Conservation (phyloP, 2,797 vertebrate genomes). For the Phoxinus dragarum region DNA sequence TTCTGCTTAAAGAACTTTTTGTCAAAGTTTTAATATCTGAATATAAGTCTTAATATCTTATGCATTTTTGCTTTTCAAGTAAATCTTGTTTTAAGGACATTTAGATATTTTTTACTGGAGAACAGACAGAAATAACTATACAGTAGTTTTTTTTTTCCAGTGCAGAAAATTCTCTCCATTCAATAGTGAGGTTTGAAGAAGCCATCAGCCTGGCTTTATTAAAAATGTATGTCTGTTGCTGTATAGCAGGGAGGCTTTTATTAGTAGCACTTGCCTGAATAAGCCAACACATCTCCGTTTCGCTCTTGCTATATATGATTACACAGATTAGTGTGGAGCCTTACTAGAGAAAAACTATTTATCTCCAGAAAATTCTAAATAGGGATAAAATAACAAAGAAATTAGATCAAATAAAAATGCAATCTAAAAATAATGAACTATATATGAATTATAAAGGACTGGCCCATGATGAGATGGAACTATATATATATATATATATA, state of each 20-base stretch:
- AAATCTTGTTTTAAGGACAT: not conserved
- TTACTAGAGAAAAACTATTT: not conserved
- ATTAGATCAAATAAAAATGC: not conserved
- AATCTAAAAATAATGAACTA: not conserved
- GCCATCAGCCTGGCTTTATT: constrained; percentile 40
- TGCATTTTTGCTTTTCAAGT: not conserved
- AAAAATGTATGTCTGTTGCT: constrained; percentile 56
- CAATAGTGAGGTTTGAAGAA: constrained; percentile 37
- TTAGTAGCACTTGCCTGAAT: constrained; percentile 49
- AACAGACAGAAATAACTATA: not conserved
- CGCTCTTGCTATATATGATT: constrained; percentile 4
- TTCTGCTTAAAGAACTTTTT: not conserved
- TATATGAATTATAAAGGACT: constrained; percentile 15
- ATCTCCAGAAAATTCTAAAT: not conserved
- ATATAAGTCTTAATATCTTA: not conserved
- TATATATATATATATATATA: no score
- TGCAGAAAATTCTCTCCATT: constrained; percentile 40
- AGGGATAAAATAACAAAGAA: not conserved
- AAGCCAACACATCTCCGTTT: constrained; percentile 21
- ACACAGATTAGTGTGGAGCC: not conserved
- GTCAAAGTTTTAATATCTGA: not conserved
- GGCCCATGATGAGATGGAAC: not conserved
- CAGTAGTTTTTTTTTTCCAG: not conserved
- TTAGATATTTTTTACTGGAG: not conserved
- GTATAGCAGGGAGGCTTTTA: constrained; percentile 49